phyloP scores from a whole-genome alignment of 1,140 invertebrate genomes.

The Hypsibius dujardini region DNA sequence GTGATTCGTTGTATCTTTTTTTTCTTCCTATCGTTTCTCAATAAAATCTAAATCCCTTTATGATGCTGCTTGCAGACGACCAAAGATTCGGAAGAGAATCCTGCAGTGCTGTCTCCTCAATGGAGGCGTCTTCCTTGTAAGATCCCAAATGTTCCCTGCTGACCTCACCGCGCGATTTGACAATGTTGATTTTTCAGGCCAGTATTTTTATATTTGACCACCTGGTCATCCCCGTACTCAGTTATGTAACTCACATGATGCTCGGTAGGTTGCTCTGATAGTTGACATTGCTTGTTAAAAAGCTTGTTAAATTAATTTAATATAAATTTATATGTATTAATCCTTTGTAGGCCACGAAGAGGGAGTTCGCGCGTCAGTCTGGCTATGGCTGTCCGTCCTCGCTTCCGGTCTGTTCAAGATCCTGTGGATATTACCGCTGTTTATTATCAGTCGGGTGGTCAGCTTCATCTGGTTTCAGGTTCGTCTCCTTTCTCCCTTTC shows the following conservation, averaged over 20 bases:
- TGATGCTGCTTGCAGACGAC: constrained; percentile 22
- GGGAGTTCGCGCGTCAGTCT: constrained; percentile 33
- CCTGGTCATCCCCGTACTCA: constrained; percentile 25
- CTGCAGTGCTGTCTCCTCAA: constrained; percentile 67
- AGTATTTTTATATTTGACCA: constrained; percentile 25
- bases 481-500: constrained; percentile 24
- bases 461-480: constrained; percentile 85
- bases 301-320: not conserved
- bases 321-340: constrained; percentile 12
- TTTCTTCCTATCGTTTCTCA: no score
- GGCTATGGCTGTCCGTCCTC: constrained; percentile 59
- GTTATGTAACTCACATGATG: constrained; percentile 25
- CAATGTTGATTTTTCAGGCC: constrained; percentile 24
- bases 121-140: constrained; percentile 59
- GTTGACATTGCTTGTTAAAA: no score
- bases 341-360: constrained; percentile 15
- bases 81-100: constrained; percentile 41
- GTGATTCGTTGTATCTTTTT: not conserved
- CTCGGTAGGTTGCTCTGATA: constrained; percentile 23
- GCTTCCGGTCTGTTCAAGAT: constrained; percentile 58
- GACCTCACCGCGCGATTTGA: not conserved
- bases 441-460: constrained; percentile 65
- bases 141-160: not conserved
- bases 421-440: constrained; percentile 72
- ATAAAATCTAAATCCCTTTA: no score